A percentile compares a stretch with the other conserved stretches of the same genome.
Conservation (phyloP, 1,140 invertebrate genomes). For the Ips typographus region DNA sequence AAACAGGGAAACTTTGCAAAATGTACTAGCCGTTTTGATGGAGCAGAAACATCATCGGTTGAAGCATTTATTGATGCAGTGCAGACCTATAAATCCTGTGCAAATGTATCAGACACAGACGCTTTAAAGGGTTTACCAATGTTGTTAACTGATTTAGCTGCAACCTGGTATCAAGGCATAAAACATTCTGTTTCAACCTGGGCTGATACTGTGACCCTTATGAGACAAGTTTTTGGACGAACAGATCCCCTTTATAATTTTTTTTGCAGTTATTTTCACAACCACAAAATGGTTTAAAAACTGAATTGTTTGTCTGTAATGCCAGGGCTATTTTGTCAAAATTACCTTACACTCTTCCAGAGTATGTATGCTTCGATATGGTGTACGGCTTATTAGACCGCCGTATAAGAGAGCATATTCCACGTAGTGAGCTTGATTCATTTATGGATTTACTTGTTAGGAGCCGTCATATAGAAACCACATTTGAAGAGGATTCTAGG, state of each 20-base stretch:
- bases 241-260: conserved; percentile 15
- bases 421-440: conserved; percentile 9
- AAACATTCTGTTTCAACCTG: conserved; percentile 16
- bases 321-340: conserved; percentile 15
- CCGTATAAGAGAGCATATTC: conserved; percentile 9
- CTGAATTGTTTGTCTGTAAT: conserved; percentile 32
- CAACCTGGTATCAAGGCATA: conserved; percentile 24
- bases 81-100: conserved; percentile 17
- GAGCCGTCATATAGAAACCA: conserved; percentile 7
- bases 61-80: conserved; percentile 24
- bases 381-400: conserved; percentile 15
- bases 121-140: conserved; percentile 15
- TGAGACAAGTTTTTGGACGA: conserved; percentile 21
- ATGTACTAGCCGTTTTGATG: conserved; percentile 5
- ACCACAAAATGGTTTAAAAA: conserved; percentile 12
- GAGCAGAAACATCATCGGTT: not conserved
- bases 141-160: conserved; percentile 15
- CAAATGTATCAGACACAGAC: conserved; percentile 14
- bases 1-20: too few species aligned
- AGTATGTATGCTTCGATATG: conserved; percentile 16
- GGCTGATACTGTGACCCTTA: conserved; percentile 9
- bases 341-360: not conserved
- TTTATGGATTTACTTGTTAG: conserved; percentile 6
- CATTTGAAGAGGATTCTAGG: not conserved
- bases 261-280: conserved; percentile 18